Evolutionary conservation across 2,113 vertebrate genomes (phyloP).

Genomic region (Calyptommatus sinebrachiatus): DNA sequence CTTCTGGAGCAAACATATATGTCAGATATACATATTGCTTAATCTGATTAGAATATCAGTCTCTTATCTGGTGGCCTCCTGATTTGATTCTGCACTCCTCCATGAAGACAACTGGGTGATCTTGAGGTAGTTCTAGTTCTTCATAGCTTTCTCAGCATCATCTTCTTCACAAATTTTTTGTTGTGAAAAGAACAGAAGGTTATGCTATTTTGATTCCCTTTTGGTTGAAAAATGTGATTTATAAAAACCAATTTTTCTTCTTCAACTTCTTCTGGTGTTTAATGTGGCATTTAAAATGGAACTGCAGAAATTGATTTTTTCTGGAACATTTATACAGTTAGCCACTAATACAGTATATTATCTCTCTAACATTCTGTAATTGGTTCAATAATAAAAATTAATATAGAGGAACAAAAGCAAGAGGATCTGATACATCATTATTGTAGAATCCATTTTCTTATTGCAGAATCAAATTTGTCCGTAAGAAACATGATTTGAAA

Average conservation of each 20-base stretch:
- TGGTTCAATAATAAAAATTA: background rate
- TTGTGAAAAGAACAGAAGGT: background rate
- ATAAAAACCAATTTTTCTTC: too few relatives aligned
- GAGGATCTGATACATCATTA: background rate
- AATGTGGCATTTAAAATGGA: background rate
- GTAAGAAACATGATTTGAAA: background rate
- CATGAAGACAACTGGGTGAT: too few relatives aligned
- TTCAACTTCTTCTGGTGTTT: background rate
- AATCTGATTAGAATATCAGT: too few relatives aligned
- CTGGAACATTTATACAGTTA: background rate
- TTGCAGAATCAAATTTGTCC: background rate
- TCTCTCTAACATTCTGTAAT: background rate
- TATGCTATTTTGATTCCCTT: too few relatives aligned
- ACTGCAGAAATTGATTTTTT: background rate
- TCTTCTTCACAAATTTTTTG: too few relatives aligned
- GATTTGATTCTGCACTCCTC: too few relatives aligned
- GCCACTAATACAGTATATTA: background rate
- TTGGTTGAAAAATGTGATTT: too few relatives aligned
- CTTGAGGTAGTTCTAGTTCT: too few relatives aligned
- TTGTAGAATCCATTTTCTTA: background rate
- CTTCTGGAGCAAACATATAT: too few relatives aligned
- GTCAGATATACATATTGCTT: too few relatives aligned
- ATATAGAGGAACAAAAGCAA: background rate
- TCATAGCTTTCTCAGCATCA: too few relatives aligned
- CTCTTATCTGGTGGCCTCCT: too few relatives aligned